Conservation (phyloP, 2,797 vertebrate genomes). For the Mergus octosetaceus region DNA sequence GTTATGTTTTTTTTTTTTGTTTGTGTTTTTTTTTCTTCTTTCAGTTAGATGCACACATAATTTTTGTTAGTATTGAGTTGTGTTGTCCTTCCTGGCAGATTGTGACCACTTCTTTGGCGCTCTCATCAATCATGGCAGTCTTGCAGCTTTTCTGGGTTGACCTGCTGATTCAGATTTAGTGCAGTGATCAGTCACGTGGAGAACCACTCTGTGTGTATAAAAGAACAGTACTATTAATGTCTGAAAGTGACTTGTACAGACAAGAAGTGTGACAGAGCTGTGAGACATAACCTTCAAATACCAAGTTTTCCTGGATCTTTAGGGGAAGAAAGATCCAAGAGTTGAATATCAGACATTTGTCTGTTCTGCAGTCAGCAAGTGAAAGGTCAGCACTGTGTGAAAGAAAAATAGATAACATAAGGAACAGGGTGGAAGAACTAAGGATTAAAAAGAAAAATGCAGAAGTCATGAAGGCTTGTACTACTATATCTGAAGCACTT, state of each 20-base stretch:
- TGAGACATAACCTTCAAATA: conserved; percentile 34
- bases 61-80: background rate
- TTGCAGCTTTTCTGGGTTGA: background rate
- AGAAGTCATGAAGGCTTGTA: background rate
- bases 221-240: conserved; percentile 43
- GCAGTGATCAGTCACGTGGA: conserved; percentile 11
- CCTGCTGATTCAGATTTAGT: conserved; percentile 16
- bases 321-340: background rate
- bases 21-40: background rate
- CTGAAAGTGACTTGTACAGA: background rate
- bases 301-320: background rate
- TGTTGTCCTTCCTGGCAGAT: background rate
- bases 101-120: background rate
- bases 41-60: fast-evolving
- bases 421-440: background rate
- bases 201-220: background rate
- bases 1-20: too few species aligned
- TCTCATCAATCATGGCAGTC: background rate
- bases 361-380: background rate
- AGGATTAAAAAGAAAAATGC: background rate
- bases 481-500: background rate
- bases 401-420: background rate
- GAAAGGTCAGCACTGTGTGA: conserved; percentile 1
- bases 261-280: background rate
- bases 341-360: background rate